Conservation (phyloP, 2,113 vertebrate species). For the Xerus inauris region DNA sequence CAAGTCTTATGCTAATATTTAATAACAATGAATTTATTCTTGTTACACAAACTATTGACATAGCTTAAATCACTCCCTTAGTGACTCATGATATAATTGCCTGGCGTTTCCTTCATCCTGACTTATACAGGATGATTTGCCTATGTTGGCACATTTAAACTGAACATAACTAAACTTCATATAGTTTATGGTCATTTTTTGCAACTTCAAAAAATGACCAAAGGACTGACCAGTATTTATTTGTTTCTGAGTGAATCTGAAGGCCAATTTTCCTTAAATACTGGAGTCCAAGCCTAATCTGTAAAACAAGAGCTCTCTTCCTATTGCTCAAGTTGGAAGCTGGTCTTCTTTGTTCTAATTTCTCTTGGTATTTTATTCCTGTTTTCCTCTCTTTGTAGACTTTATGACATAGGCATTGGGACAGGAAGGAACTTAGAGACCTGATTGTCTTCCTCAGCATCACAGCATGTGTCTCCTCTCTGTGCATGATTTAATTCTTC, state of each 20-base stretch:
- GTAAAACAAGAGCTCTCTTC: neutral
- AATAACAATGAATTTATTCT: constrained; percentile 37
- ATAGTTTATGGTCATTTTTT: neutral
- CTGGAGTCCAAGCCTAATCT: neutral
- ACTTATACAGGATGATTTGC: neutral
- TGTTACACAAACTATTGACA: constrained; percentile 52
- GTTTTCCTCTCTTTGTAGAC: neutral
- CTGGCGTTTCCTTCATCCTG: constrained; percentile 35
- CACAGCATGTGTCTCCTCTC: neutral
- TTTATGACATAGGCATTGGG: neutral
- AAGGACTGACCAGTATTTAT: neutral
- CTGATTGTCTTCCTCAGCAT: neutral
- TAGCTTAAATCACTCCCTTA: neutral
- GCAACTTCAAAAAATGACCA: neutral
- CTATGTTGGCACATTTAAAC: neutral
- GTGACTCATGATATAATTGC: neutral
- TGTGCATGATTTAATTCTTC: neutral
- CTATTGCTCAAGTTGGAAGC: neutral
- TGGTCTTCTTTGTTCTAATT: neutral
- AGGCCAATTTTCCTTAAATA: neutral
- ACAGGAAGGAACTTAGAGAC: neutral
- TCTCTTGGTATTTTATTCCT: neutral
- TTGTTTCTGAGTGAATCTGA: constrained; percentile 18
- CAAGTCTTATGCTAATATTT: constrained; percentile 54
- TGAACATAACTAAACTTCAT: constrained; percentile 11